phyloP scores from a whole-genome alignment of 1,140 invertebrate species.

The Bradysia coprophila region DNA sequence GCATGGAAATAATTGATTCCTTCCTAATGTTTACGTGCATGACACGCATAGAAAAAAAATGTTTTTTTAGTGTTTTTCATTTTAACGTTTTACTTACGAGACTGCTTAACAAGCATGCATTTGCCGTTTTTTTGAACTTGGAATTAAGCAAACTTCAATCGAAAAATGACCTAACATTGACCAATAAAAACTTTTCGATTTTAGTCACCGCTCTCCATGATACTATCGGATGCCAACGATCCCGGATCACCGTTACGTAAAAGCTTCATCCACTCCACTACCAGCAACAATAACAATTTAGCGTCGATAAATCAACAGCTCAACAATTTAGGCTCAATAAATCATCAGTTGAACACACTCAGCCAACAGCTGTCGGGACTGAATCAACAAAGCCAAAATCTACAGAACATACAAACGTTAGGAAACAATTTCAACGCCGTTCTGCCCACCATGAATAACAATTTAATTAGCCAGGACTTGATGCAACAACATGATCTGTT shows the following conservation, averaged over 20 bases:
- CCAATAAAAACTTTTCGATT: no score
- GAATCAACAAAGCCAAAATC: conserved; percentile 23
- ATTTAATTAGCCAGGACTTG: conserved; percentile 7
- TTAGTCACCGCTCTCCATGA: no score
- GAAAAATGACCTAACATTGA: no score
- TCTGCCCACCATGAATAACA: neutral
- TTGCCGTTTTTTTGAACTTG: no score
- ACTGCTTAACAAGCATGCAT: no score
- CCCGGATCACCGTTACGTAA: neutral
- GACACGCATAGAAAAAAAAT: no score
- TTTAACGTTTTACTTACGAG: no score
- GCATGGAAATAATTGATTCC: no score
- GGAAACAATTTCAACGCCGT: neutral
- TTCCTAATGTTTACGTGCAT: no score
- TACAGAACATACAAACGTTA: conserved; percentile 16
- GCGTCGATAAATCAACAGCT: conserved; percentile 23
- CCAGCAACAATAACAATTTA: conserved; percentile 19
- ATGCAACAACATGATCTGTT: conserved; percentile 16
- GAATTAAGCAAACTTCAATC: no score
- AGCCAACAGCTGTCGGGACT: conserved; percentile 21
- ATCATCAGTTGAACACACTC: conserved; percentile 20
- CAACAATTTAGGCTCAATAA: conserved; percentile 22
- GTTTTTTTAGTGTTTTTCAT: no score
- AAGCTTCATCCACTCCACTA: conserved; percentile 2
- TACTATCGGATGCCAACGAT: no score